Base-by-base conservation (phyloP, 2,797 vertebrate genomes). In the Tapirus indicus region DNA sequence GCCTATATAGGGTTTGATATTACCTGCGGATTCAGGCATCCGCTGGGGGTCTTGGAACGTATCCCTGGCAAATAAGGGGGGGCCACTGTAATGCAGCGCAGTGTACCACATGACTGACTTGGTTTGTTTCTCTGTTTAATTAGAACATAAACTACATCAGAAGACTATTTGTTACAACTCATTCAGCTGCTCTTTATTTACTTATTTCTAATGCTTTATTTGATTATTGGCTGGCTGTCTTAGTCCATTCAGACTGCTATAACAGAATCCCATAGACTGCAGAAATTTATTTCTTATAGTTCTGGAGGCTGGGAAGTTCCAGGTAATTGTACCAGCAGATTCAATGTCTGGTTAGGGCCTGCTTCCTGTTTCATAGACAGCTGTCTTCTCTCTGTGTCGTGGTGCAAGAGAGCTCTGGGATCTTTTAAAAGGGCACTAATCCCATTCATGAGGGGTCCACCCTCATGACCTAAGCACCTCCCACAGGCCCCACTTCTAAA, bases 151-250 rank as follows among this genome's bases (percentile, higher is more conserved):
- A 72, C 62, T 69, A 7, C 25, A 77, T 69, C 41, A 52, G 62
- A 21, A 94, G 69, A 80, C 21, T 58, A 49, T 75, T 82, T 92
- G 35, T 62, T 88, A 32, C 9, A 64, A 80, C 66, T 32, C 17
- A 64, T 74, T 96, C 44, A 64, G 68, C 18, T 92, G 27, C 16
- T 93, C 35, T 87, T 93, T 91, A 56, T 91, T 89, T 80, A 58
- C 72, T 20, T 95, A 68, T 16, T 77, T 82, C 62, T 60, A 58
- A 2, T 27, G 60, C 66, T 92, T 79, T 85, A 72, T 78, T 54
- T 78, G 18, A 52, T 94, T 92, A 74, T 88, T 95, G 60, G 35
- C 49, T 91, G 79, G 32, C 27, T 29, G 8, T 82, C 4, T 11
- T 62, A 25, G 35, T 84, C 64, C 5, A 0, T 64, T 92, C 17